Percentiles rank a stretch among this genome's conserved stretches.
phyloP scores from a whole-genome alignment of 2,797 vertebrate species.

The Valencia hispanica region DNA sequence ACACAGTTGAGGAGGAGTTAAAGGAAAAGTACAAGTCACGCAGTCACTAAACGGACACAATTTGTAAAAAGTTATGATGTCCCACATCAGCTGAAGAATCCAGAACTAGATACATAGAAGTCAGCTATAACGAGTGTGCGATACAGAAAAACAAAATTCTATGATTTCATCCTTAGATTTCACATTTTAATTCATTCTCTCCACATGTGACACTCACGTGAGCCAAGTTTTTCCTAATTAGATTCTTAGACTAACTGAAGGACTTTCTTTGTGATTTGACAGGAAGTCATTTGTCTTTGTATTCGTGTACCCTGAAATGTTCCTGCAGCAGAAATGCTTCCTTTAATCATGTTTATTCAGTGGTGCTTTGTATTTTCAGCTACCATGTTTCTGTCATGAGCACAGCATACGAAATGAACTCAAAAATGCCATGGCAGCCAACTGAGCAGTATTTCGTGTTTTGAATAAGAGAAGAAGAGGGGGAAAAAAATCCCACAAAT shows the following conservation, averaged over 20 bases:
- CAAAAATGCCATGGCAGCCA: background rate
- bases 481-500: background rate
- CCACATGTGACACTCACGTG: constrained; percentile 8
- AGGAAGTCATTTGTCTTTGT: background rate
- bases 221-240: constrained; percentile 8
- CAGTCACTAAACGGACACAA: constrained; percentile 5
- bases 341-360: constrained; percentile 36
- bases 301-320: constrained; percentile 11
- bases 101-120: constrained; percentile 36
- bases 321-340: constrained; percentile 12
- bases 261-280: background rate
- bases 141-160: background rate
- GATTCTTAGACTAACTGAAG: constrained; percentile 1
- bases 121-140: constrained; percentile 9
- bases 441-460: constrained; percentile 21
- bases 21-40: background rate
- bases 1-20: constrained; percentile 20
- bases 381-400: constrained; percentile 23
- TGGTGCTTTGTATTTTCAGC: constrained; percentile 10
- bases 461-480: constrained; percentile 21
- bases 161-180: background rate
- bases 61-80: constrained; percentile 13
- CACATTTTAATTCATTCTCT: constrained; percentile 16
- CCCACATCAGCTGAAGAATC: constrained; percentile 36
- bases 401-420: constrained; percentile 17